Evolutionary conservation across 2,888 invertebrate species (phyloP), one percentile per base, ranked within the genome.

Genomic region (Dryococelus australis): DNA sequence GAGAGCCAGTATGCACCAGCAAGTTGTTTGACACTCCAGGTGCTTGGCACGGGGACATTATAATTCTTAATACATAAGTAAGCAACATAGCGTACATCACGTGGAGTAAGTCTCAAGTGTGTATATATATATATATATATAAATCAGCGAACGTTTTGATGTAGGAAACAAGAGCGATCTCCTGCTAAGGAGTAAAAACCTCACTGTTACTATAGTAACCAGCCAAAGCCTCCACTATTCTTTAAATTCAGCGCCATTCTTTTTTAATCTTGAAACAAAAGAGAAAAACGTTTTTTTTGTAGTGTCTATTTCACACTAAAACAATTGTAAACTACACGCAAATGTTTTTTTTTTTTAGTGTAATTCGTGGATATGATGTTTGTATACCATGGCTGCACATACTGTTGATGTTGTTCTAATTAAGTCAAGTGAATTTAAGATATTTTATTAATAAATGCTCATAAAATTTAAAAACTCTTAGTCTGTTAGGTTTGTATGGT

Each of bases 21-120:
- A 26, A 43, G 28, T 83, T 83, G 27, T 13, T 83, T 83, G 83
- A 1, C 83, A 83, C 83, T 83, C 83, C 83, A 83, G 0, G 83
- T 28, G 16, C 24, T 83, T 83, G 27, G 83, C 83, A 83, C 26
- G 35, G 83, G 28, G 24, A 83, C 83, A 83, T 83, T 83, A 28
- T 83, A 83, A 0, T 83, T 28, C 83, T 83, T 83, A 13, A 26
- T 27, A 83, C 83, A 83, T 43, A 83, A 43, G 83, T 83, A 83
- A 43, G 83, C 83, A 83, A 83, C 12, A 35, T 43, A 24, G 13
- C 83, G 83, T 16, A 83, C 28, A 83, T 83, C 83, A 43, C 83
- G 83, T 35, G 83, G 83, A 28, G 83, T 83, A 28, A 83, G 83
- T 27, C 83, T 27, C n/a, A 83, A 83, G n/a, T n/a, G n/a, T n/a